These are phyloP conservation scores for Drymodes brunneopygia DNA, from an alignment of 2,113 vertebrate genomes.

Conservation along the genomic window DNA sequence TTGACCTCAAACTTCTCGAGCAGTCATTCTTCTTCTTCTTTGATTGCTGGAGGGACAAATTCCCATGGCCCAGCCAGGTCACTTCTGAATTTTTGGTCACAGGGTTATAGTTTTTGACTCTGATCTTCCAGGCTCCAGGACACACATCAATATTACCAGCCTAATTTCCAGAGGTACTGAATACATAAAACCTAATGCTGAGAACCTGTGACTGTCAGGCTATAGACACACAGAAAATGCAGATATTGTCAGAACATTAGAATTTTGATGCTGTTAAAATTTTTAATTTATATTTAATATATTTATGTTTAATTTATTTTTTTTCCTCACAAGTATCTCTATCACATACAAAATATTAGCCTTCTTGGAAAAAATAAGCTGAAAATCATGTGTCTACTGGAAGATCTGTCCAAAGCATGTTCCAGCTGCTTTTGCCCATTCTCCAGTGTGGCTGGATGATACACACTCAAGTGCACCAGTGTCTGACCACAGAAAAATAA, in stretches of 20 bases:
- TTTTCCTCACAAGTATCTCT: neutral
- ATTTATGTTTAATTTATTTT: neutral
- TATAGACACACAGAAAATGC: neutral
- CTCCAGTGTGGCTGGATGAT: accelerated
- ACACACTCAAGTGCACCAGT: neutral
- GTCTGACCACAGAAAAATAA: neutral
- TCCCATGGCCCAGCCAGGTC: neutral
- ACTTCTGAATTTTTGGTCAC: neutral
- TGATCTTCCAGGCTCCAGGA: neutral
- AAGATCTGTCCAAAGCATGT: neutral
- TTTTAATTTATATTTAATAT: no score
- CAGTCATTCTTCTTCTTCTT: neutral
- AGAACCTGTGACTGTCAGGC: neutral
- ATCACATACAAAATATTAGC: neutral
- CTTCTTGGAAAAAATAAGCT: neutral
- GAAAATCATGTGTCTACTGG: neutral
- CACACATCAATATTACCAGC: neutral
- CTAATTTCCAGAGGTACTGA: neutral
- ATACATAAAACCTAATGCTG: neutral
- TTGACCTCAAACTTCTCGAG: neutral
- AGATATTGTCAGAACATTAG: neutral
- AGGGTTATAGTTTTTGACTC: neutral
- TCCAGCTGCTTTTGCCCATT: neutral
- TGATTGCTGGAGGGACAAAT: neutral
- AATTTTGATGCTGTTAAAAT: neutral